A percentile compares a stretch with the other conserved stretches of the same genome.
These are phyloP conservation scores for Phalloptychus januarius DNA, from an alignment of 2,797 vertebrate species.

Conservation along the genomic window DNA sequence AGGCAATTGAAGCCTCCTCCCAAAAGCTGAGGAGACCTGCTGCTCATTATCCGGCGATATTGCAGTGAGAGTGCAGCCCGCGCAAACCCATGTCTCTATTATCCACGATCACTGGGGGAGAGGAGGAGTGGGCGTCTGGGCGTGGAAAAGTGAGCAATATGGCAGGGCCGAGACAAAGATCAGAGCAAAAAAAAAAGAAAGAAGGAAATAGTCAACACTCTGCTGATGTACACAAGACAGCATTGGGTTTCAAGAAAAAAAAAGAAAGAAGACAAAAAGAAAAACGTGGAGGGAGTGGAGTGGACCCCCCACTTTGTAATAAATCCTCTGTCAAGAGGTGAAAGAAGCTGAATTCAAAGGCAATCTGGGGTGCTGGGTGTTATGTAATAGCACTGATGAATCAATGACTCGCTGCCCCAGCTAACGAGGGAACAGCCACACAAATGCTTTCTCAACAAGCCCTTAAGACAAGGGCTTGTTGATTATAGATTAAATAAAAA, in stretches of 20 bases:
- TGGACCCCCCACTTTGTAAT: constrained; percentile 22
- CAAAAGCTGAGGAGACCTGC: constrained; percentile 70
- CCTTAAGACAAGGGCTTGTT: too few species aligned
- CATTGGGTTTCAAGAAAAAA: constrained; percentile 26
- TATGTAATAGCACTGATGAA: constrained; percentile 74
- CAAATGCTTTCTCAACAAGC: constrained; percentile 47
- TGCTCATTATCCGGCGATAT: constrained; percentile 59
- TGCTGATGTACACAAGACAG: constrained; percentile 19
- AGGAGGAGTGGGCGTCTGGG: constrained; percentile 50
- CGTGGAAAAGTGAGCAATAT: constrained; percentile 35
- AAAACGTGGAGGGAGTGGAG: constrained; percentile 10
- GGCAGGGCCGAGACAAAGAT: neutral
- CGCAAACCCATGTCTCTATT: constrained; percentile 71
- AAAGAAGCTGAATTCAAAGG: constrained; percentile 14
- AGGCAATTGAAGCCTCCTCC: constrained; percentile 77
- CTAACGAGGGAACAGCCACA: constrained; percentile 43
- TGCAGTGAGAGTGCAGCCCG: constrained; percentile 2
- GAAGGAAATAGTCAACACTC: constrained; percentile 15
- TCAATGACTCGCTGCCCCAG: constrained; percentile 65
- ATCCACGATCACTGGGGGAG: constrained; percentile 55
- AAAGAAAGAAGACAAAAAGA: neutral
- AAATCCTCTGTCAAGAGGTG: constrained; percentile 29
- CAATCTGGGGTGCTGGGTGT: constrained; percentile 22
- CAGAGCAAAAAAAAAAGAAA: constrained; percentile 16
- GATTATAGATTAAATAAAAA: too few species aligned